Evolutionary conservation across 1,140 invertebrate genomes (phyloP).

Genomic region (Triops cancriformis): DNA sequence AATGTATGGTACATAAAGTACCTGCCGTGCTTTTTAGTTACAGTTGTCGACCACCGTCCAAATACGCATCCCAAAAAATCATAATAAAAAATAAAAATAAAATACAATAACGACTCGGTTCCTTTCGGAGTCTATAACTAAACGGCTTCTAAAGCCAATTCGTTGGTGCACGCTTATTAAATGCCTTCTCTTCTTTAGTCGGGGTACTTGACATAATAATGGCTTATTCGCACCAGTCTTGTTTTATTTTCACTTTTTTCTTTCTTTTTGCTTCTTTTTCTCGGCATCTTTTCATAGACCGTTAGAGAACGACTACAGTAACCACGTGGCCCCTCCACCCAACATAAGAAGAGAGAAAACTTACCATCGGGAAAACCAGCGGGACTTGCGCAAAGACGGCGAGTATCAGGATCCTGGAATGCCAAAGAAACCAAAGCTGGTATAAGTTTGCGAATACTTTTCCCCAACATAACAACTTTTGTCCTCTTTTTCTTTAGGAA

Average conservation of each 20-base stretch:
- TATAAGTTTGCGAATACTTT: neutral
- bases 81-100: too few relatives aligned
- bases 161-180: neutral
- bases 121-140: neutral
- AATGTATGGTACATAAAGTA: neutral
- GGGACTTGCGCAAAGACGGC: slow-evolving; percentile 3
- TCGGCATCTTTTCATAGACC: neutral
- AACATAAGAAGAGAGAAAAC: neutral
- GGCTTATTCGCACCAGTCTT: neutral
- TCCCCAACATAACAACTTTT: too few relatives aligned
- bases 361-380: slow-evolving; percentile 12
- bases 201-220: slow-evolving; percentile 6
- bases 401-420: neutral
- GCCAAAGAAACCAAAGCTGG: neutral
- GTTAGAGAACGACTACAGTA: neutral
- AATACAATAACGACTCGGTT: too few relatives aligned
- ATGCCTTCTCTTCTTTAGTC: neutral
- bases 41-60: neutral
- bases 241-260: neutral
- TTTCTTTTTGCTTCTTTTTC: neutral
- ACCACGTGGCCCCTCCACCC: neutral
- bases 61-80: too few relatives aligned
- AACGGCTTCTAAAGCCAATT: neutral
- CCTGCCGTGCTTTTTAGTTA: neutral
- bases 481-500: too few relatives aligned